Base-by-base conservation (phyloP, 2,797 vertebrate species). In the Notoglanidium macrostoma region DNA sequence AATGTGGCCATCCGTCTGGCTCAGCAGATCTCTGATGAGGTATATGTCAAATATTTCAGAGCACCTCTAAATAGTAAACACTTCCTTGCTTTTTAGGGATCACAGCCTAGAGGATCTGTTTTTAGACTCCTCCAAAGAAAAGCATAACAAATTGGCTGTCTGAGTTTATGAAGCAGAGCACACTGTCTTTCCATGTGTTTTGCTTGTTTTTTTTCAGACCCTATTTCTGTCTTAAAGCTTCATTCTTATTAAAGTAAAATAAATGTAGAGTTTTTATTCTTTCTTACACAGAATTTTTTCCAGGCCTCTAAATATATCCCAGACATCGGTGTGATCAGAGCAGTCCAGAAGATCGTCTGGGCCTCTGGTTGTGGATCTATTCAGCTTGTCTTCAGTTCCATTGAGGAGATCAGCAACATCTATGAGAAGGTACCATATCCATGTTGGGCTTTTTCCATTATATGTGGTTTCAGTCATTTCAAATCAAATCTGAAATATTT, bases 1-100 rank as follows among this genome's bases (percentile, higher is more conserved):
- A 99, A 99, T 85, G 98, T 99, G 92, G 98, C 98, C 92, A 98
- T 99, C 93, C 98, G 98, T 88, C 97, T 99, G 89, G 98, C 98
- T 86, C 98, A 99, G 92, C 98, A 99, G 94, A 99, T 99, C 95
- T 98, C 98, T 88, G 98, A 99, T 94, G 98, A 99, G 97, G 98
- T 99, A 92, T 90, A 94, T 94, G 65, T 26, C 3, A 77, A 32
- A 21, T n/a, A 11, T 44, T 67, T 65, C 73, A 54, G 35, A 70
- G 65, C 29, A 54, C 5, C 65, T 70, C 29, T 23, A 26, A 83
- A 26, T 54, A 70, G 17, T 54, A 68, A 83, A 68, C n/a, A 15
- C 3, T 77, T 61, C 5, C 55, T 46, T n/a, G 15, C 12, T 55
- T 15, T 70, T 61, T 55, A 61, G 4, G 59, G 29, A 23, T 40